Conservation (phyloP, 2,888 invertebrate genomes). For the Orchestes rusci region DNA sequence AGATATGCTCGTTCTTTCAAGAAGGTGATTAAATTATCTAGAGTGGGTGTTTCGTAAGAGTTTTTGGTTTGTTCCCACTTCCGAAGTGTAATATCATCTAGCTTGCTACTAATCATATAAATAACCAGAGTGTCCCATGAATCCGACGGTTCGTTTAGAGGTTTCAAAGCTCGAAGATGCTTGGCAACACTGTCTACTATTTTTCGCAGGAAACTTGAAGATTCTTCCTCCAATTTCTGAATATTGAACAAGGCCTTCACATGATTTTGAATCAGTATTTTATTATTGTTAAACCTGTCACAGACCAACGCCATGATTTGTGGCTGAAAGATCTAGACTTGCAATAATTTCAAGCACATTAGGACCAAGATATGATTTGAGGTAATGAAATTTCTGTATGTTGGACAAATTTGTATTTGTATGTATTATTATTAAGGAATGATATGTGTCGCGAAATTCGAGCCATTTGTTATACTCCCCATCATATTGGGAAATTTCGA, state of each 20-base stretch:
- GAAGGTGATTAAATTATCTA: slow-evolving; percentile 1
- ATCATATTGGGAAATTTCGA: background rate
- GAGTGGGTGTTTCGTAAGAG: background rate
- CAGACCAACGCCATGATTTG: slow-evolving; percentile 14
- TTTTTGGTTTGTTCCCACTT: background rate
- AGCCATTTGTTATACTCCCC: background rate
- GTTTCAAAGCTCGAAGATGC: slow-evolving; percentile 6
- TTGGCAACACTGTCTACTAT: slow-evolving; percentile 5
- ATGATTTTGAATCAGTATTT: slow-evolving; percentile 11
- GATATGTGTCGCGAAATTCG: background rate
- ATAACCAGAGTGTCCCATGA: slow-evolving; percentile 6
- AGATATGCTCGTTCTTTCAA: slow-evolving; percentile 10
- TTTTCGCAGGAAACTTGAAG: background rate
- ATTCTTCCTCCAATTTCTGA: slow-evolving; percentile 1
- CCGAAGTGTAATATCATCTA: background rate
- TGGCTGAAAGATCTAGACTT: slow-evolving; percentile 11
- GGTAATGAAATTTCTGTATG: background rate
- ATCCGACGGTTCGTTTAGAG: slow-evolving; percentile 6
- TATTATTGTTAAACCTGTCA: slow-evolving; percentile 16
- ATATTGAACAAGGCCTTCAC: slow-evolving; percentile 9
- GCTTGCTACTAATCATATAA: slow-evolving; percentile 1
- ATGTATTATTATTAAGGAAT: background rate
- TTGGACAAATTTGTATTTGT: background rate
- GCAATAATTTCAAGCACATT: slow-evolving; percentile 10
- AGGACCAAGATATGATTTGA: background rate